Base-by-base conservation (phyloP, 2,113 vertebrate genomes). In the Oreochromis niloticus region DNA sequence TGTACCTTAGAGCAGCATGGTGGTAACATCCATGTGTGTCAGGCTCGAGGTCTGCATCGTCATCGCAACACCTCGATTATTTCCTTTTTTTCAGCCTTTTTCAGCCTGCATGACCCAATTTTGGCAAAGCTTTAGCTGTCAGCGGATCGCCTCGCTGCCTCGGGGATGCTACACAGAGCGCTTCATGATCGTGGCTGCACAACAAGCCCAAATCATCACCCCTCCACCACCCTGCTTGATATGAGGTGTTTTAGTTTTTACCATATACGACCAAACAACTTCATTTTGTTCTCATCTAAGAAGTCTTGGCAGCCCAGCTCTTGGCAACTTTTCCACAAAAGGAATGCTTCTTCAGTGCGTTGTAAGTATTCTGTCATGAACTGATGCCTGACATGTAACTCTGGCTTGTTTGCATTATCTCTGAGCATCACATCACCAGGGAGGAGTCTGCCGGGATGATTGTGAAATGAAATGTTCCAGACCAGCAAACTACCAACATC, bases 21-120 rank as follows among this genome's bases (percentile, higher is more conserved):
- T 66, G 61, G 34, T 8, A 36, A 66, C 32, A n/a, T n/a, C 17
- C 32, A 36, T 17, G 1, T 12, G 19, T 68, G 16, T 7, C 59
- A 63, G 59, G 6, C 32, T 36, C 4, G 4, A n/a, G 17, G 17
- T 52, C 50, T 0, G 59, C 16, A 63, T 7, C 7, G 17, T 17
- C 59, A 36, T 66, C 17, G 2, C 1, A 66, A 12, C 32, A n/a
- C 2, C 32, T 66, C 12, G 9, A 36, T 66, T 11, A 1, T 0
- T 36, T 63, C 0, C 14, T 6, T 0, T 59, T 30, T 59, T 59
- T 9, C 52, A 11, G 52, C 52, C 24, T 57, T 30, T 55, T 6
- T 22, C 56, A 59, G 4, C 56, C 27, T 66, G 34, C 34, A 41
- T 41, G 34, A 41, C 63, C 19, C 34, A 14, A 0, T 9, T 41